phyloP scores from a whole-genome alignment of 2,113 vertebrate genomes.

The Amblyornis subalaris region DNA sequence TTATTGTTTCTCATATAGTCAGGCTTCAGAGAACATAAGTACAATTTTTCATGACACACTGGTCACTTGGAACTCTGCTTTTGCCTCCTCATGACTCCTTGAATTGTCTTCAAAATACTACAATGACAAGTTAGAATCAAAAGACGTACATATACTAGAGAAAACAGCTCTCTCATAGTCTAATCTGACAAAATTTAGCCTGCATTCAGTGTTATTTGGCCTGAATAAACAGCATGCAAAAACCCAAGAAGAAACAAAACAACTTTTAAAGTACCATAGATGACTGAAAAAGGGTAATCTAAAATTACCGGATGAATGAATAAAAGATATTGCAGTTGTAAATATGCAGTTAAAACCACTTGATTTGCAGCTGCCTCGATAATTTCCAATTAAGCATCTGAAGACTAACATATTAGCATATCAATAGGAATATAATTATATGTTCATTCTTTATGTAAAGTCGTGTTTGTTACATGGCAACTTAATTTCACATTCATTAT shows the following conservation, averaged over 20 bases:
- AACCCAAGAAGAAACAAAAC: not conserved
- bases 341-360: not conserved
- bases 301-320: slow-evolving; percentile 25
- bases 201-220: not conserved
- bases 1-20: not conserved
- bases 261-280: not conserved
- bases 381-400: slow-evolving; percentile 19
- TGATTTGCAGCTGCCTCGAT: not conserved
- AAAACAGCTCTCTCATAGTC: not conserved
- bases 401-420: slow-evolving; percentile 20
- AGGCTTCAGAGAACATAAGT: not conserved
- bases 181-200: not conserved
- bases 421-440: slow-evolving; percentile 4
- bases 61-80: not conserved
- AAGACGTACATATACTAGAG: not conserved
- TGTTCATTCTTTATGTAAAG: slow-evolving; percentile 15
- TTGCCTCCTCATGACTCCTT: not conserved
- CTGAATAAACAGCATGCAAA: not conserved
- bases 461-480: not conserved
- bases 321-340: not conserved
- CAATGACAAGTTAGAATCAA: not conserved
- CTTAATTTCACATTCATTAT: not conserved
- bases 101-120: not conserved
- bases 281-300: not conserved
- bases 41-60: not conserved